Conservation (phyloP, 2,888 invertebrate species). For the Thera obeliscata region DNA sequence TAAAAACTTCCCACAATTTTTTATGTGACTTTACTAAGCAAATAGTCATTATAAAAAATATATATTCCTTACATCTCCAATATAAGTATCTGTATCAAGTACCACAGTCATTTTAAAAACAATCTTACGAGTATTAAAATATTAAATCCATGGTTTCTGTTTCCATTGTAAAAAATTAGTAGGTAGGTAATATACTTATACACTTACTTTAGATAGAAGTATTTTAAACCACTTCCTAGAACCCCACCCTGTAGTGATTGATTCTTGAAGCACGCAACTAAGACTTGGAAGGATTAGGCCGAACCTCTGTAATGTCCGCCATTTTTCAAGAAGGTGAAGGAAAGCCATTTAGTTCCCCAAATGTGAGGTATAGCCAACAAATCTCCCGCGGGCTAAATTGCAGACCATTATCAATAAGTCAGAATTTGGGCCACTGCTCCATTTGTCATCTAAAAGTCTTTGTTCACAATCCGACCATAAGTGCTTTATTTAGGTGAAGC, state of each 20-base stretch:
- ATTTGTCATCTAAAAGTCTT: constrained; percentile 3
- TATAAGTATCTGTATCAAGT: no score
- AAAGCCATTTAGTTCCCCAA: constrained; percentile 32
- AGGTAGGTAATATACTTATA: neutral
- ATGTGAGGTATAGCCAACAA: constrained; percentile 19
- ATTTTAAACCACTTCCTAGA: neutral
- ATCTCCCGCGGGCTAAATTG: constrained; percentile 11
- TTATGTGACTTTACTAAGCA: no score
- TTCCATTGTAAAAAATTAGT: neutral
- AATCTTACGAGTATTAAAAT: neutral
- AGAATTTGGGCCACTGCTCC: constrained; percentile 8
- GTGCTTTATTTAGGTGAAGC: neutral
- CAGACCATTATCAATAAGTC: constrained; percentile 19
- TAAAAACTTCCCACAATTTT: no score
- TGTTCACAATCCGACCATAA: neutral
- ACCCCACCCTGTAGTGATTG: constrained; percentile 48
- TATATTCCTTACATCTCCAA: no score
- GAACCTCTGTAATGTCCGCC: constrained; percentile 51
- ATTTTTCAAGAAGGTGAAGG: constrained; percentile 49
- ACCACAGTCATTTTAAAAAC: no score
- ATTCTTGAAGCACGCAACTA: constrained; percentile 47
- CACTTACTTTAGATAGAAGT: neutral
- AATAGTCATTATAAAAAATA: no score
- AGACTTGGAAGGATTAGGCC: constrained; percentile 52
- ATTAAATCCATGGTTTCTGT: neutral